Evolutionary conservation across 2,888 invertebrate species (phyloP).

Genomic region (Xestobium rufovillosum): DNA sequence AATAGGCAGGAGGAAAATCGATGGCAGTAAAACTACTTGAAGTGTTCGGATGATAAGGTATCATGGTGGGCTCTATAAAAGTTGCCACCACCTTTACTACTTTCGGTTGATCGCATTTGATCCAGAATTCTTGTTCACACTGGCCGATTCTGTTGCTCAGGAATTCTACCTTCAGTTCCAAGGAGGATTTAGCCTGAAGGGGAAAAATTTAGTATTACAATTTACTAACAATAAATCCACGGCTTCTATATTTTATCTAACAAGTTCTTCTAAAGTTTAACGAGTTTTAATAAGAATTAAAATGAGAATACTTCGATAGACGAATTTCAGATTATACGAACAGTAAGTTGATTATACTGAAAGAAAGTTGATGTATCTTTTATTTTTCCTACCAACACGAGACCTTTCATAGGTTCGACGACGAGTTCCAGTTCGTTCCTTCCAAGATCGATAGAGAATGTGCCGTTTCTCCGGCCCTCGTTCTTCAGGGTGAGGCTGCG

Average conservation of each 20-base stretch:
- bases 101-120: constrained; percentile 36
- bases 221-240: neutral
- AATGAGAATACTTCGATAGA: no score
- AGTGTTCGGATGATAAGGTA: constrained; percentile 37
- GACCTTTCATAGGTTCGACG: constrained; percentile 40
- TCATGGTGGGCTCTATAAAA: constrained; percentile 38
- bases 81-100: constrained; percentile 31
- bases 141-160: constrained; percentile 37
- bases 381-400: constrained; percentile 27
- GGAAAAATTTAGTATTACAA: neutral
- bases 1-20: constrained; percentile 41
- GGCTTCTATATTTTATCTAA: no score
- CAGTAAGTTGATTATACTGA: neutral
- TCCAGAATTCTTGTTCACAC: constrained; percentile 43
- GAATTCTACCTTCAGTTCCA: constrained; percentile 36
- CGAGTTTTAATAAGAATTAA: neutral
- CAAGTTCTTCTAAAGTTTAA: neutral
- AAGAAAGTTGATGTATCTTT: no score
- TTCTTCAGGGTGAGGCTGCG: constrained; percentile 38
- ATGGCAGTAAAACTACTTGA: constrained; percentile 40
- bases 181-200: constrained; percentile 27
- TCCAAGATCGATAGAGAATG: constrained; percentile 43
- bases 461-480: constrained; percentile 37
- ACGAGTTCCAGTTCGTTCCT: constrained; percentile 38
- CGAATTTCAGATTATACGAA: no score